Conservation (phyloP, 1,140 invertebrate genomes). For the Aplysia californica region DNA sequence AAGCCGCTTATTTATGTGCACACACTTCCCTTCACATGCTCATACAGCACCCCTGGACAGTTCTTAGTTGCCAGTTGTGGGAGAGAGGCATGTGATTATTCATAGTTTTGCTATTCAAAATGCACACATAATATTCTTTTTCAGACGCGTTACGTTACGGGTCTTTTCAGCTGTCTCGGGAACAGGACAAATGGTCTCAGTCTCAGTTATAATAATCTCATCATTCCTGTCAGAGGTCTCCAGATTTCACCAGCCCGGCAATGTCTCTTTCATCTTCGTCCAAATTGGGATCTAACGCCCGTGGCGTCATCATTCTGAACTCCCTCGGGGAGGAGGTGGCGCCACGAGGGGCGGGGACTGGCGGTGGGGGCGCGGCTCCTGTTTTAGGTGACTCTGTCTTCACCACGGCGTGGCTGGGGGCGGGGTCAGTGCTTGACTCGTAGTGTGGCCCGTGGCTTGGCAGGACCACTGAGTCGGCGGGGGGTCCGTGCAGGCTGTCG, state of each 20-base stretch:
- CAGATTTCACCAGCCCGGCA: constrained; percentile 12
- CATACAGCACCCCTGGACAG: no score
- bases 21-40: no score
- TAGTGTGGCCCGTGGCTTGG: constrained; percentile 11
- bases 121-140: no score
- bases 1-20: no score
- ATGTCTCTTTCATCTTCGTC: constrained; percentile 26
- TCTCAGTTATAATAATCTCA: no score
- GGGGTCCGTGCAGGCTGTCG: constrained; percentile 73
- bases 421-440: constrained; percentile 13
- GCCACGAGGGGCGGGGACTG: neutral
- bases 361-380: neutral
- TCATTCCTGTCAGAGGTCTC: constrained; percentile 11
- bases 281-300: constrained; percentile 10
- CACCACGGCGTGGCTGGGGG: neutral
- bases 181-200: no score
- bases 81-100: no score
- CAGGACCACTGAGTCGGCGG: constrained; percentile 29
- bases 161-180: no score
- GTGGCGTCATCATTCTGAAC: neutral
- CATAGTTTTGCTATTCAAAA: no score
- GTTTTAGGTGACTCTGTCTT: neutral
- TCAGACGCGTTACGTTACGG: no score
- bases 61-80: no score
- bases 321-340: neutral